Base-by-base conservation (phyloP, 1,140 invertebrate genomes). In the Eumeta japonica region DNA sequence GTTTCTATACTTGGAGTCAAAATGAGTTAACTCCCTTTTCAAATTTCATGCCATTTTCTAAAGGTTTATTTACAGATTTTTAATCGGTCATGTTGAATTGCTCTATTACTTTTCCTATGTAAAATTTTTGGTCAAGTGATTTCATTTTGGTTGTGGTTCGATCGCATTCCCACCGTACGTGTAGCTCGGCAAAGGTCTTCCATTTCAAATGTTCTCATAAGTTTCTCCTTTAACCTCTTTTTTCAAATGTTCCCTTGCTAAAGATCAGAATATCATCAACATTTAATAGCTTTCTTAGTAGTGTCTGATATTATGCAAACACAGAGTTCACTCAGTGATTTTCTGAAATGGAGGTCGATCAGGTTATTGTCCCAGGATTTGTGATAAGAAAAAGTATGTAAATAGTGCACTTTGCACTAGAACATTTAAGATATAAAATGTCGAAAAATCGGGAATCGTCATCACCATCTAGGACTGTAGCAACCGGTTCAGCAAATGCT, bases 181-280 rank as follows among this genome's bases (percentile, higher is more conserved):
- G 2, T 33, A 38, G 46, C 43, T 42, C 3, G 29, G 1, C 42
- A 39, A 28, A 48, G 29, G 17, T 48, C 46, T 31, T 34, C 45
- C 36, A 45, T 48, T 34, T 48, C 39, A 37, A 48, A 45, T 30
- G 20, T 35, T 37, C 34, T 35, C 35, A 41, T 48, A 10, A 45
- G 19, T 12, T 34, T 19, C 11, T 41, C 20, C 29, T 48, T 48
- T 1, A 48, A 3, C 28, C 12, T 28, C 14, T 29, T 39, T 37
- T 41, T 29, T 32, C 30, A 15, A 10, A 18, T 30, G 29, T 30
- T 20, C 41, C 29, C n/a, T 46, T 44, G 29, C 38, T 31, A 11
- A 44, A 35, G 18, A 41, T 18, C 7, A 48, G 12, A 14, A 42
- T 41, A 17, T 40, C 37, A 43, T 47, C 45, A 16, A 47, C 41